A percentile compares a stretch with the other conserved stretches of the same genome.
These are phyloP conservation scores for Ranitomeya variabilis DNA, from an alignment of 2,113 vertebrate genomes.

Conservation along the genomic window DNA sequence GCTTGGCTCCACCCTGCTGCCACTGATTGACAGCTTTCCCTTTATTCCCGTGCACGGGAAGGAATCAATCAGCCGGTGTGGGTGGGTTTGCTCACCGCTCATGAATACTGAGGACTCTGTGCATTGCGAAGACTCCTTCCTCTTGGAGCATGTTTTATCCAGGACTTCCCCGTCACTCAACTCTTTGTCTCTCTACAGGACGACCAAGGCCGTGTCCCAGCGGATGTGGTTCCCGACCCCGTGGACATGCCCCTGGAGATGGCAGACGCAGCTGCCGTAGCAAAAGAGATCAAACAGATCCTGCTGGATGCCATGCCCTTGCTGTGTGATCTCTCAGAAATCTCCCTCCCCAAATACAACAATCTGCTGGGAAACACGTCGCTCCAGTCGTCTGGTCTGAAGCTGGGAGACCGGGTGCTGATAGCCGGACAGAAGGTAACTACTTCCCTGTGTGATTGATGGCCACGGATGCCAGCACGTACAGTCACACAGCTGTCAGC, in stretches of 20 bases:
- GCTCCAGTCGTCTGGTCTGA: slow-evolving; percentile 82
- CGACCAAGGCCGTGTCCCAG: slow-evolving; percentile 87
- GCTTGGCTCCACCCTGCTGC: too few species aligned
- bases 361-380: slow-evolving; percentile 73
- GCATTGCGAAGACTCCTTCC: too few species aligned
- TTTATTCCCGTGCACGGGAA: too few species aligned
- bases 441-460: neutral
- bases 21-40: too few species aligned
- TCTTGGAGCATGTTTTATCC: too few species aligned
- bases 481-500: neutral
- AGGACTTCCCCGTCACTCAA: neutral
- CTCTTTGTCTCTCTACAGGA: slow-evolving; percentile 73
- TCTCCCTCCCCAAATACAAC: slow-evolving; percentile 66
- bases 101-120: too few species aligned
- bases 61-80: too few species aligned
- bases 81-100: too few species aligned
- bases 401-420: slow-evolving; percentile 89
- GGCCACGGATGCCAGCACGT: neutral
- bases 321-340: slow-evolving; percentile 69
- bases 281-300: slow-evolving; percentile 86
- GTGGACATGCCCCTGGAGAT: slow-evolving; percentile 94
- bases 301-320: slow-evolving; percentile 81
- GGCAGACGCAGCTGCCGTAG: slow-evolving; percentile 87
- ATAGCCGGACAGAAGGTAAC: slow-evolving; percentile 96
- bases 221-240: slow-evolving; percentile 90